Conservation (phyloP, 2,888 invertebrate species). For the Neoitamus cyanurus region DNA sequence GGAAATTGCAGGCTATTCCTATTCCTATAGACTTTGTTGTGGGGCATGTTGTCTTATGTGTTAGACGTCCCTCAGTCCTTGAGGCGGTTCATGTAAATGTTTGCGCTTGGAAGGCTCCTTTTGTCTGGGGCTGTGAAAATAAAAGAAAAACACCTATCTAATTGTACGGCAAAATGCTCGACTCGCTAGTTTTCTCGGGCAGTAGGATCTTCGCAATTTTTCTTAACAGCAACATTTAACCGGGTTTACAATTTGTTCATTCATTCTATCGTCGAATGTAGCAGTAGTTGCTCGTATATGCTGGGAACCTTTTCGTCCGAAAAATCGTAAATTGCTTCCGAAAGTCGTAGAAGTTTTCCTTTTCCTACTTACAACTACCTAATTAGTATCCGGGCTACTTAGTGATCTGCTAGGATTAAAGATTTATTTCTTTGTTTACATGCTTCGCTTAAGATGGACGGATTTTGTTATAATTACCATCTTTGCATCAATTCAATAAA, state of each 20-base stretch:
- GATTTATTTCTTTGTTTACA: too few relatives aligned
- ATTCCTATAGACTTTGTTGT: background rate
- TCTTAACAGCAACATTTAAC: background rate
- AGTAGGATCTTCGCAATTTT: background rate
- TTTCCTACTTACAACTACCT: background rate
- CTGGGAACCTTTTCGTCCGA: background rate
- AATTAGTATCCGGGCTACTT: background rate
- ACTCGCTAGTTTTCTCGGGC: background rate
- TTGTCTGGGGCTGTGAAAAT: background rate
- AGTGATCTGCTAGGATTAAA: too few relatives aligned
- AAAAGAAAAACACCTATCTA: background rate
- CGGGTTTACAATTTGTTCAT: background rate
- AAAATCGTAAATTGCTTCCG: background rate
- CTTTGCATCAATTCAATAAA: too few relatives aligned
- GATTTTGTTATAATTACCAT: too few relatives aligned
- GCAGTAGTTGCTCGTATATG: background rate
- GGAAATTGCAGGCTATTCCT: background rate
- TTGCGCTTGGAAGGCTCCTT: background rate
- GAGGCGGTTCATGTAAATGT: background rate
- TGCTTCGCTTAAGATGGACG: too few relatives aligned
- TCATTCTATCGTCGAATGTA: background rate
- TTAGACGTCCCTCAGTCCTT: background rate
- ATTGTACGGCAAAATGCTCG: background rate
- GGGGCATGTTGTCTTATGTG: background rate
- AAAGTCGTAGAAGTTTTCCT: background rate